Evolutionary conservation across 2,113 vertebrate genomes (phyloP), one percentile per base, ranked within the genome.

Genomic region (Labeo rohita): DNA sequence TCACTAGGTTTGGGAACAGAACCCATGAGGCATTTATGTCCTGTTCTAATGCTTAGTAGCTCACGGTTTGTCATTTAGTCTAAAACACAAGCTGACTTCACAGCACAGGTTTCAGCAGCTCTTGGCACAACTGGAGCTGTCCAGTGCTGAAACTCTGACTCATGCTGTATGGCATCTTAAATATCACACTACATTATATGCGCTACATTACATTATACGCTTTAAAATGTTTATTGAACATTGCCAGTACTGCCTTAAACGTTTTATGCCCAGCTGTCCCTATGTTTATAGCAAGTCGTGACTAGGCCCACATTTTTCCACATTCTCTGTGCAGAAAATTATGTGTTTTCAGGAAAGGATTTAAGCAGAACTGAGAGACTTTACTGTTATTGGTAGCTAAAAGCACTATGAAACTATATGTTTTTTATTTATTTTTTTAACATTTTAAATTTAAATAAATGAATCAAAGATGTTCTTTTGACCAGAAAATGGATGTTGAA

Each of bases 61-160:
- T 56, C 54, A 4, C 16, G 0, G 49, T 28, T 23, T 61, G 52
- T 36, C 43, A 16, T 77, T 34, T 54, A 54, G 5, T 36, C 16
- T 18, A 34, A 77, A 36, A 36, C 45, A 49, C 28, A 54, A 54
- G 49, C 4, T 34, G 49, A 54, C 12, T 77, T 36, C 23, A 34
- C 49, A 77, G 23, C 75, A 77, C 56, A 61, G 56, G 43, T 13
- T 82, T 68, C 23, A 36, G 45, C 80, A 80, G 3, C 23, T 76
- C 47, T 76, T 4, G 39, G 54, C 77, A 79, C 52, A 79, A 28
- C 21, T 39, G 85, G 85, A 81, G 85, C 85, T 86, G 85, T 86
- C 85, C 85, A 43, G 85, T 86, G 85, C 85, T 86, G 85, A 86
- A 86, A 86, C 59, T 8, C 11, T 47, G 76, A 59, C 66, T 28